Evolutionary conservation across 2,113 vertebrate genomes (phyloP).

Genomic region (Halichoeres trimaculatus): DNA sequence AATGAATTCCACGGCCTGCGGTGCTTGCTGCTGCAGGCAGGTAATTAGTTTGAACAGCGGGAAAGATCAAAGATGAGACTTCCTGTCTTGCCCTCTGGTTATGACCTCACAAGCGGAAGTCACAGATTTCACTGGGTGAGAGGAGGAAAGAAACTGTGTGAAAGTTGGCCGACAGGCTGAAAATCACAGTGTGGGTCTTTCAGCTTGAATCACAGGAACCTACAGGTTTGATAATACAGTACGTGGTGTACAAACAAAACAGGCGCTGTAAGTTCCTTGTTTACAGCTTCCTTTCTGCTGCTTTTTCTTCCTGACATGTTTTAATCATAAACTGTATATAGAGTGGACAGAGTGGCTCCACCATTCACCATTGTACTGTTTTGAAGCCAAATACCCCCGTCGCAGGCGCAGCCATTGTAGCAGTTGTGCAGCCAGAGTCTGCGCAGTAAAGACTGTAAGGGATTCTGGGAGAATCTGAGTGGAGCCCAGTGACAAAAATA

Average conservation of each 20-base stretch:
- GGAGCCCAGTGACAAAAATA: too few relatives aligned
- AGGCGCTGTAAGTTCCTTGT: background rate
- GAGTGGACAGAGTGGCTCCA: too few relatives aligned
- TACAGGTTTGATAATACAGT: background rate
- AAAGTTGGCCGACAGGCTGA: slow-evolving; percentile 28
- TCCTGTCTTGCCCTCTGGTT: slow-evolving; percentile 60
- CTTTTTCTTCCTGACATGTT: slow-evolving; percentile 9
- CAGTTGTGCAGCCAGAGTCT: too few relatives aligned
- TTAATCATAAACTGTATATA: too few relatives aligned
- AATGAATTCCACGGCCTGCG: slow-evolving; percentile 66
- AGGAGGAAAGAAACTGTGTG: slow-evolving; percentile 25
- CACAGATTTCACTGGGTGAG: slow-evolving; percentile 60
- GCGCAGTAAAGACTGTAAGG: too few relatives aligned
- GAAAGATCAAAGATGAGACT: slow-evolving; percentile 73
- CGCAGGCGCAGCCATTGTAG: too few relatives aligned
- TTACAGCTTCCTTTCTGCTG: background rate
- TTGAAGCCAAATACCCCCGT: too few relatives aligned
- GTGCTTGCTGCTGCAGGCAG: slow-evolving; percentile 60
- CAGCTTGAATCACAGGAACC: slow-evolving; percentile 5
- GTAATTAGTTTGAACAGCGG: slow-evolving; percentile 80
- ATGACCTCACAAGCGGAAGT: slow-evolving; percentile 70
- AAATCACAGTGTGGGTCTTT: slow-evolving; percentile 13
- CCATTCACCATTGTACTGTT: too few relatives aligned
- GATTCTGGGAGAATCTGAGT: too few relatives aligned
- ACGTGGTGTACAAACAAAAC: background rate